Percentiles rank a stretch among this genome's conserved stretches.
Evolutionary conservation across 2,888 invertebrate species (phyloP).

Genomic region (Conchocele bisecta): DNA sequence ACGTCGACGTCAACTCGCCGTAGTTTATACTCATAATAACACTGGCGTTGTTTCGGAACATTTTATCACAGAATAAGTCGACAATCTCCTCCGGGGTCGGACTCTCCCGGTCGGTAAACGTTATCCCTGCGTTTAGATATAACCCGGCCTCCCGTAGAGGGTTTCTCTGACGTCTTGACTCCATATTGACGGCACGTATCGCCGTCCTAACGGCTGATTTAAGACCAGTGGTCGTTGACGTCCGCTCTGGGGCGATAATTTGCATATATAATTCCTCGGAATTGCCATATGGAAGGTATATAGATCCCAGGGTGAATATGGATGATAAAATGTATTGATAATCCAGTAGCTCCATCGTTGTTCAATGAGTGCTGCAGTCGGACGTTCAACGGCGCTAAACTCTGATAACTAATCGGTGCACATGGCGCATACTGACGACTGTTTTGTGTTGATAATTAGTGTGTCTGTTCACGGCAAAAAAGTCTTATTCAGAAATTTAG

Average conservation of each 20-base stretch:
- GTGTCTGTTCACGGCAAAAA: too few relatives aligned
- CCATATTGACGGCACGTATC: background rate
- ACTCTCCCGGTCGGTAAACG: constrained; percentile 7
- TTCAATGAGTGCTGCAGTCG: too few relatives aligned
- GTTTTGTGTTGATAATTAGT: too few relatives aligned
- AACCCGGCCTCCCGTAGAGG: background rate
- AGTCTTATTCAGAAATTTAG: too few relatives aligned
- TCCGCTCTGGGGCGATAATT: constrained; percentile 23
- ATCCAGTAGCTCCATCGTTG: too few relatives aligned
- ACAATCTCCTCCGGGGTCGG: constrained; percentile 44
- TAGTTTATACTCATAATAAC: constrained; percentile 38
- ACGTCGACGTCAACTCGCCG: constrained; percentile 11
- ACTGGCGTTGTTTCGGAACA: constrained; percentile 44
- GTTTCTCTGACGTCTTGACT: background rate
- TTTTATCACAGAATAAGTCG: constrained; percentile 47
- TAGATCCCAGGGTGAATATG: background rate
- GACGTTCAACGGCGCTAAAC: too few relatives aligned
- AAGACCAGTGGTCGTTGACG: background rate
- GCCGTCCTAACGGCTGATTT: background rate
- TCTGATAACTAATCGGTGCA: too few relatives aligned
- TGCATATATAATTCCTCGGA: constrained; percentile 19
- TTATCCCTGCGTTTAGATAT: constrained; percentile 9
- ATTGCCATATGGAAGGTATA: background rate
- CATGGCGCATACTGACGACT: too few relatives aligned
- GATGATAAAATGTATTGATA: too few relatives aligned